These are phyloP conservation scores for Spheniscus humboldti DNA, from an alignment of 2,797 vertebrate species.

Conservation along the genomic window DNA sequence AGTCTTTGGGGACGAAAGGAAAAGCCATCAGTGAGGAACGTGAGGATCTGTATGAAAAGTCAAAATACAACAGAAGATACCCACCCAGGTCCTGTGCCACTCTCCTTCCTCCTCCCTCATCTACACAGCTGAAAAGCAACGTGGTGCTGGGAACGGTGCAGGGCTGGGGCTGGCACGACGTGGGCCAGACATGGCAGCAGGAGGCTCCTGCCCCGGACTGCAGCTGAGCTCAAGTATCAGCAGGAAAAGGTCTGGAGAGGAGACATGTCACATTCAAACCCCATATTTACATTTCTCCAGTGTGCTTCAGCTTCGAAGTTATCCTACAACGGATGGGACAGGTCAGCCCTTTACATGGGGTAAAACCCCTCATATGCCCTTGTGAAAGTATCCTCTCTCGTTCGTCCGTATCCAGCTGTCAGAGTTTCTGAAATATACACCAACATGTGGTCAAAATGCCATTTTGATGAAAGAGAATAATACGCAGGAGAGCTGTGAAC, in stretches of 20 bases:
- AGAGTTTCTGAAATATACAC: not conserved
- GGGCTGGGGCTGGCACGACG: not conserved
- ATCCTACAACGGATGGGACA: not conserved
- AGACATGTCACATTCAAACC: not conserved
- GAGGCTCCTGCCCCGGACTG: not conserved
- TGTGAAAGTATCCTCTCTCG: not conserved
- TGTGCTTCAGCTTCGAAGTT: not conserved
- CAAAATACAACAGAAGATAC: not conserved
- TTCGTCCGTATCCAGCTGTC: not conserved
- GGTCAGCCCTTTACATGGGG: not conserved
- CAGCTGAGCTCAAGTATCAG: not conserved
- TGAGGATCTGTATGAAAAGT: not conserved
- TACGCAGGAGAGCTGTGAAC: not conserved
- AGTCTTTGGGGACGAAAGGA: not conserved
- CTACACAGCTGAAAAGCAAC: not conserved
- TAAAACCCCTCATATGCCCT: not conserved
- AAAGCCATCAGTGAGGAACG: not conserved
- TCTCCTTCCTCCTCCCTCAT: not conserved
- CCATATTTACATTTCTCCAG: not conserved
- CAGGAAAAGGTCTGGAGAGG: not conserved
- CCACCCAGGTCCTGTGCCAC: no score
- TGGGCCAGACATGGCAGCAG: not conserved
- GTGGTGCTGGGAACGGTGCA: not conserved
- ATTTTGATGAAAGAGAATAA: not conserved
- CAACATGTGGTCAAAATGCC: not conserved